phyloP scores from a whole-genome alignment of 2,113 vertebrate species.

The Oplegnathus fasciatus region DNA sequence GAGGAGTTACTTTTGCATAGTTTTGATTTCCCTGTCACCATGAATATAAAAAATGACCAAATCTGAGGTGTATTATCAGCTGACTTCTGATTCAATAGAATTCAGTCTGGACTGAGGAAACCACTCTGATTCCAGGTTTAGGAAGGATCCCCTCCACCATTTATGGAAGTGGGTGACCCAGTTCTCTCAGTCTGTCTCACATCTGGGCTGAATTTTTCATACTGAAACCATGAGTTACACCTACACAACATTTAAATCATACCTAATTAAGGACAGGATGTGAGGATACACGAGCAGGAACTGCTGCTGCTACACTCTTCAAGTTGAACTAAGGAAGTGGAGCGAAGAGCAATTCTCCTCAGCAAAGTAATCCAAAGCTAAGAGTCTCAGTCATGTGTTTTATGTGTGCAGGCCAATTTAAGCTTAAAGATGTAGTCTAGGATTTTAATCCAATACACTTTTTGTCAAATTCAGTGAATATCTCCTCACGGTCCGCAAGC shows the following conservation, averaged over 20 bases:
- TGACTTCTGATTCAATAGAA: neutral
- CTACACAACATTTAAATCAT: conserved; percentile 9
- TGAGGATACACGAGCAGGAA: neutral
- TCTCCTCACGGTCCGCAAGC: too few relatives aligned
- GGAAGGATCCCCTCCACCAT: neutral
- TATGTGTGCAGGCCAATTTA: neutral
- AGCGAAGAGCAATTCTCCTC: conserved; percentile 3
- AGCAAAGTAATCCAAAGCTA: neutral
- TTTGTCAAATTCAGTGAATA: too few relatives aligned
- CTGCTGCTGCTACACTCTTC: neutral
- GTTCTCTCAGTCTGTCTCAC: conserved; percentile 49
- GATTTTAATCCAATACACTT: too few relatives aligned
- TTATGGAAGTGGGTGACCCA: conserved; percentile 63
- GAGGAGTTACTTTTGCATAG: neutral
- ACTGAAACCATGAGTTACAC: conserved; percentile 17
- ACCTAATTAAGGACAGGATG: conserved; percentile 25
- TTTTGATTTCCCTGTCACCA: neutral
- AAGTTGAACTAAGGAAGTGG: conserved; percentile 11
- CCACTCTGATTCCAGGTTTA: neutral
- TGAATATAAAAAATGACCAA: neutral
- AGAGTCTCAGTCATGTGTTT: neutral
- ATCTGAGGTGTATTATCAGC: neutral
- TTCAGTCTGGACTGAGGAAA: neutral
- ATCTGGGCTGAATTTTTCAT: conserved; percentile 63
- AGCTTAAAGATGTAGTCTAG: too few relatives aligned